Conservation (phyloP, 2,797 vertebrate species). For the Acipenser transmontanus region DNA sequence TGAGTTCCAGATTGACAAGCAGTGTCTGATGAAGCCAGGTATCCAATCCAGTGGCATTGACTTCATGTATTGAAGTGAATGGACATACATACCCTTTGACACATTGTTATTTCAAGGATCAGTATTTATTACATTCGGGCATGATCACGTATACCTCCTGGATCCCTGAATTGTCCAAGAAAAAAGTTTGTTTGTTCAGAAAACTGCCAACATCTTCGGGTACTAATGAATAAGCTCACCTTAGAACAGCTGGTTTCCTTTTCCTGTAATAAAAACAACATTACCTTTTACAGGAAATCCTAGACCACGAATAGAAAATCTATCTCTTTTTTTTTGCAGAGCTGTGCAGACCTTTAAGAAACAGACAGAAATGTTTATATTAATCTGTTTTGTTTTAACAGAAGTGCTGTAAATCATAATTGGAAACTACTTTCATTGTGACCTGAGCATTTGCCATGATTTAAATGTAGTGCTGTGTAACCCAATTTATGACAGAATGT, state of each 20-base stretch:
- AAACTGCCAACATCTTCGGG: constrained; percentile 2
- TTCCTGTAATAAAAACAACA: constrained; percentile 17
- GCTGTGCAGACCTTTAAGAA: neutral
- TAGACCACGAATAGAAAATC: neutral
- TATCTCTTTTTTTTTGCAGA: constrained; percentile 3
- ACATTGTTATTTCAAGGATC: neutral
- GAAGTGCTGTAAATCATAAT: neutral
- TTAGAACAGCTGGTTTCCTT: constrained; percentile 19
- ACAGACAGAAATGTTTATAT: neutral
- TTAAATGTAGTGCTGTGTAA: neutral
- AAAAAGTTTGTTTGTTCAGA: neutral
- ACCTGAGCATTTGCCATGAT: neutral
- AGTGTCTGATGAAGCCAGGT: neutral
- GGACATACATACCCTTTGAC: neutral
- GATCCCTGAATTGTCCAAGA: no score
- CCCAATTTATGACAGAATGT: neutral
- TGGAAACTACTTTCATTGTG: neutral
- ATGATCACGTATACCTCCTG: no score
- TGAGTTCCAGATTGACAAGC: constrained; percentile 36
- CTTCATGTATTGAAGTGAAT: neutral
- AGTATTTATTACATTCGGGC: no score
- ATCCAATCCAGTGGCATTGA: neutral
- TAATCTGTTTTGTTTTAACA: constrained; percentile 1
- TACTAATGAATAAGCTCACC: constrained; percentile 15
- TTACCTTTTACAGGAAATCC: constrained; percentile 20